These are phyloP conservation scores for Synergus itoensis DNA, from an alignment of 2,888 invertebrate genomes.

Conservation along the genomic window DNA sequence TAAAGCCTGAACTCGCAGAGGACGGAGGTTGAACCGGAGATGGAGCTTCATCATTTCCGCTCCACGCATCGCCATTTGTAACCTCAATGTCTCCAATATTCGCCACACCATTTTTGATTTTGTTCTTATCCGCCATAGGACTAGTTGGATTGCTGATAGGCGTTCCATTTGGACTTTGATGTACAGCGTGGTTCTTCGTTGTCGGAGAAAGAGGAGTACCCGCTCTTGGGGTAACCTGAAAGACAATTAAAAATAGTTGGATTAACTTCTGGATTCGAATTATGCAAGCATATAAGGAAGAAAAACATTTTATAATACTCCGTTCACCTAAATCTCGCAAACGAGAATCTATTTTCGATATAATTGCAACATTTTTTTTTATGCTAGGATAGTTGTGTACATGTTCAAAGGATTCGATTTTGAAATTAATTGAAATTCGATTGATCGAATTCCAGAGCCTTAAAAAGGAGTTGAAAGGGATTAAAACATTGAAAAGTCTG, in stretches of 20 bases:
- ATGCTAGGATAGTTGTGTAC: too few species aligned
- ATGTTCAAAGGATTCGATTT: background rate
- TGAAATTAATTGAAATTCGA: background rate
- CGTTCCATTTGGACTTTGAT: constrained; percentile 66
- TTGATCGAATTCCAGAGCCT: background rate
- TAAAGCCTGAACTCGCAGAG: constrained; percentile 90
- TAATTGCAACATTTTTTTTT: too few species aligned
- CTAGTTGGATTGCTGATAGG: constrained; percentile 75
- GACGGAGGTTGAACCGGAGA: constrained; percentile 82
- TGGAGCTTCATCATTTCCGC: constrained; percentile 79
- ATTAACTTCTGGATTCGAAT: background rate
- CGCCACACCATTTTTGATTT: constrained; percentile 69
- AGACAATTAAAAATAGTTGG: background rate
- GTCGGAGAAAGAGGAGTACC: constrained; percentile 74
- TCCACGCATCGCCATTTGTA: constrained; percentile 78
- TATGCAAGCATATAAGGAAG: background rate
- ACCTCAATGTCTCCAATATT: constrained; percentile 78
- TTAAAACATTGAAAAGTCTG: background rate
- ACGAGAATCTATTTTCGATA: too few species aligned
- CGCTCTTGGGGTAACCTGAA: constrained; percentile 72
- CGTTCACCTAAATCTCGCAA: too few species aligned
- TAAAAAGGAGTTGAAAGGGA: background rate
- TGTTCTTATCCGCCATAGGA: constrained; percentile 71
- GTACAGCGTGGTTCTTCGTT: constrained; percentile 62
- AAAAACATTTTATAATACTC: background rate